Percentiles rank a stretch among this genome's conserved stretches.
phyloP scores from a whole-genome alignment of 2,888 invertebrate species.

The Rhagium mordax region DNA sequence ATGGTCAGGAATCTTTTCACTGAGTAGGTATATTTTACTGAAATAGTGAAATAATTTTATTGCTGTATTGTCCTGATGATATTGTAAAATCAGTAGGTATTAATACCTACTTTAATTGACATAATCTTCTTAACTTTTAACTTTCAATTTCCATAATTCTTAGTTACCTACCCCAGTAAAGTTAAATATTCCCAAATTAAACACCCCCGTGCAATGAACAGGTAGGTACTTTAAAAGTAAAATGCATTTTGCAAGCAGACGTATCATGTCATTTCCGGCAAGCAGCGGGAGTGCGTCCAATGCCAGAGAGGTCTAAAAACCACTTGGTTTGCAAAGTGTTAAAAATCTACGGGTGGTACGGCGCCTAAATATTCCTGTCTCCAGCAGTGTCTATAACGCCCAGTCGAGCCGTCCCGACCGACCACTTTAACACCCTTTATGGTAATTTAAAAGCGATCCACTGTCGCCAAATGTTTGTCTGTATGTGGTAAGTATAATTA shows the following conservation, averaged over 20 bases:
- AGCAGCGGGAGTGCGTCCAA: background rate
- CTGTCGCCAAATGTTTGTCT: conserved; percentile 5
- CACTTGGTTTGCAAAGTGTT: conserved; percentile 28
- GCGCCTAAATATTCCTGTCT: conserved; percentile 5
- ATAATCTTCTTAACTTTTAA: too few relatives aligned
- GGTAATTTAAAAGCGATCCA: conserved; percentile 11
- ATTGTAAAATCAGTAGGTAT: too few relatives aligned
- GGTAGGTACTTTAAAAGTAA: conserved; percentile 7
- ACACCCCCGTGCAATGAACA: background rate
- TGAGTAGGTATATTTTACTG: too few relatives aligned
- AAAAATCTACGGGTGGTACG: conserved; percentile 31
- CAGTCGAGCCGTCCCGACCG: conserved; percentile 8
- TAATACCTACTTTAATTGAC: too few relatives aligned
- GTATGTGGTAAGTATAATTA: background rate
- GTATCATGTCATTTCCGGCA: conserved; percentile 4
- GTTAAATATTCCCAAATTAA: background rate
- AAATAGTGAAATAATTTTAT: too few relatives aligned
- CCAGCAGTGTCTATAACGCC: conserved; percentile 19
- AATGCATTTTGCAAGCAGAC: conserved; percentile 2
- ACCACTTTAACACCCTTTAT: conserved; percentile 34
- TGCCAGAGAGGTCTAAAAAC: background rate
- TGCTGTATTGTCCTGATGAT: background rate
- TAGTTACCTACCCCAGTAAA: background rate
- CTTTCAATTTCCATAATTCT: background rate
- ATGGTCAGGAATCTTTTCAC: too few relatives aligned